Evolutionary conservation across 2,113 vertebrate genomes (phyloP), one percentile per base, ranked within the genome.

Genomic region (Pygoscelis adeliae): DNA sequence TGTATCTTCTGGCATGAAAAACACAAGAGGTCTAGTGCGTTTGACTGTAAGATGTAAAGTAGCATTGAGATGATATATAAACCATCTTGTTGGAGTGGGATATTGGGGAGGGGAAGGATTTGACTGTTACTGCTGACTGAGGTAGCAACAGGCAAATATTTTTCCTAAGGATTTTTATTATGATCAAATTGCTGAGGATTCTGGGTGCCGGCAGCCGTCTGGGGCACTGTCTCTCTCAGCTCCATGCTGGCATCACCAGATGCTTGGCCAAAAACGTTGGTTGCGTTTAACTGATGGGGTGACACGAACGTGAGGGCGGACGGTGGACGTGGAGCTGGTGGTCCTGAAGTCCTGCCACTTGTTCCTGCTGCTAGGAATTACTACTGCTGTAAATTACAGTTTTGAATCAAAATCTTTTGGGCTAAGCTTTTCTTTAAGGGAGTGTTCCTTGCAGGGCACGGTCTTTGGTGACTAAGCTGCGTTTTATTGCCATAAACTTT

Each of bases 171-270:
- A 20, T 93, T 83, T 89, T 36, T 67, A 19, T 79, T 44, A 6
- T 7, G 30, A 44, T 58, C 4, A 13, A 11, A 82, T 87, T 84
- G 69, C 70, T 59, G 70, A 38, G 65, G 52, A 36, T 79, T 58
- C n/a, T 29, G 74, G 20, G 13, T 74, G 86, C 38, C 11, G 4
- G 56, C 26, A 89, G 72, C 55, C 29, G 0, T 0, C 36, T 42
- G 44, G 72, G 71, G 49, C n/a, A 38, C 2, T 2, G 8, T 29
- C 52, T 58, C 40, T 21, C 38, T 56, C 13, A 1, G 61, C 78
- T 78, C 69, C 11, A 2, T 5, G 0, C 10, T 44, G 62, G 59
- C 29, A 25, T 59, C 56, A 4, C 21, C 6, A 6, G 32, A 20
- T 34, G 44, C 69, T 65, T 38, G 83, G 47, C 32, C 15, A 50